Percentiles rank a stretch among this genome's conserved stretches.
Evolutionary conservation across 2,888 invertebrate genomes (phyloP).

Genomic region (Calliopum simillimum): DNA sequence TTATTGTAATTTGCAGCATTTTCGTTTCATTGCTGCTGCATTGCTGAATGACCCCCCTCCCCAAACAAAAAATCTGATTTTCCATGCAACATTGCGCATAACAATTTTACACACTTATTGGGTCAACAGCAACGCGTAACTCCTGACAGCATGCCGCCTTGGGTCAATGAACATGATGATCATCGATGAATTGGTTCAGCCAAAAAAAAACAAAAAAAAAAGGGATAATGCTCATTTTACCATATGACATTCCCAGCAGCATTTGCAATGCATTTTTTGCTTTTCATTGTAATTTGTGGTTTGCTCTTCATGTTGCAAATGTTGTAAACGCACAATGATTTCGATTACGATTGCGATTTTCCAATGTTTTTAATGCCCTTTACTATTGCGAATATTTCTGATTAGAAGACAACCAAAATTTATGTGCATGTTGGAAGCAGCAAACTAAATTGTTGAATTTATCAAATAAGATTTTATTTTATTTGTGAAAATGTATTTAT

Average conservation of each 20-base stretch:
- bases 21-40: too few species aligned
- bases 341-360: slow-evolving; percentile 21
- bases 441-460: neutral
- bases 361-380: neutral
- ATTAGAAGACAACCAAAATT: slow-evolving; percentile 13
- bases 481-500: neutral
- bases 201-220: too few species aligned
- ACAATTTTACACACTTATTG: too few species aligned
- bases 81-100: too few species aligned
- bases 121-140: too few species aligned
- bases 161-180: slow-evolving; percentile 23
- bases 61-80: too few species aligned
- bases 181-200: too few species aligned
- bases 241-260: slow-evolving; percentile 10
- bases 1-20: slow-evolving; percentile 25
- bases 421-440: neutral
- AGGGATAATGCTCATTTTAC: neutral
- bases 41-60: too few species aligned
- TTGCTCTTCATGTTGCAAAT: neutral
- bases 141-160: neutral
- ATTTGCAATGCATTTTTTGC: slow-evolving; percentile 14
- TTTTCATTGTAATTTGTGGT: neutral
- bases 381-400: slow-evolving; percentile 2
- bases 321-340: slow-evolving; percentile 16
- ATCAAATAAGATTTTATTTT: neutral